Percentiles rank a stretch among this genome's conserved stretches.
These are phyloP conservation scores for Myotis davidii DNA, from an alignment of 2,113 vertebrate genomes.

Conservation along the genomic window DNA sequence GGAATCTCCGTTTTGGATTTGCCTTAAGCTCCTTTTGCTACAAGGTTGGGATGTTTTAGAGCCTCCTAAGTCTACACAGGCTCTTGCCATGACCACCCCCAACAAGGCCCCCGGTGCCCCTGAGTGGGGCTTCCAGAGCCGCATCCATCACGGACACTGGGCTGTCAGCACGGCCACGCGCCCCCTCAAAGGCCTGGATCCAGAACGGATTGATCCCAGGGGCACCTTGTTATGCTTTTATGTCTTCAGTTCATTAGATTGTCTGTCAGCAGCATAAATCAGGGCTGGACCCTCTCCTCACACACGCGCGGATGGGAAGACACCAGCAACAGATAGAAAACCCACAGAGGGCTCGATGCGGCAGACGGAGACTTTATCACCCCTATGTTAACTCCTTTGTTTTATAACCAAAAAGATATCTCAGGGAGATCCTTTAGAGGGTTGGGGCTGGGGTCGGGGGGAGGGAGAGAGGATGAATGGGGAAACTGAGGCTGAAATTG, in stretches of 20 bases:
- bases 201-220: conserved; percentile 73
- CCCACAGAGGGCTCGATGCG: rapidly evolving
- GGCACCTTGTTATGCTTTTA: conserved; percentile 79
- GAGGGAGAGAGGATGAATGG: not conserved
- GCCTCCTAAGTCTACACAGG: not conserved
- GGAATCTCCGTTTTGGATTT: conserved; percentile 29
- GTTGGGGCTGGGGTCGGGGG: too few species aligned
- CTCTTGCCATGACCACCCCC: conserved; percentile 41
- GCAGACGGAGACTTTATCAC: not conserved
- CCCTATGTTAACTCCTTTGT: not conserved
- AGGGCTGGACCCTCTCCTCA: conserved; percentile 43
- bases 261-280: conserved; percentile 83
- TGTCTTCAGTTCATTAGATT: conserved; percentile 80
- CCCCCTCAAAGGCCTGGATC: conserved; percentile 71
- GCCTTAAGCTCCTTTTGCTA: conserved; percentile 36
- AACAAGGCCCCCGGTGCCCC: conserved; percentile 47
- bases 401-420: not conserved
- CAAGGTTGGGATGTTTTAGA: conserved; percentile 2
- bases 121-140: conserved; percentile 50
- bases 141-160: conserved; percentile 76
- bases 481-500: not conserved
- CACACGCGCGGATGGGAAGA: conserved; percentile 39
- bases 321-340: conserved; percentile 31
- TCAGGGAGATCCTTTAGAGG: not conserved
- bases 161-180: conserved; percentile 80